Evolutionary conservation across 2,888 invertebrate species (phyloP), one percentile per base, ranked within the genome.

Genomic region (Capitulum mitella): DNA sequence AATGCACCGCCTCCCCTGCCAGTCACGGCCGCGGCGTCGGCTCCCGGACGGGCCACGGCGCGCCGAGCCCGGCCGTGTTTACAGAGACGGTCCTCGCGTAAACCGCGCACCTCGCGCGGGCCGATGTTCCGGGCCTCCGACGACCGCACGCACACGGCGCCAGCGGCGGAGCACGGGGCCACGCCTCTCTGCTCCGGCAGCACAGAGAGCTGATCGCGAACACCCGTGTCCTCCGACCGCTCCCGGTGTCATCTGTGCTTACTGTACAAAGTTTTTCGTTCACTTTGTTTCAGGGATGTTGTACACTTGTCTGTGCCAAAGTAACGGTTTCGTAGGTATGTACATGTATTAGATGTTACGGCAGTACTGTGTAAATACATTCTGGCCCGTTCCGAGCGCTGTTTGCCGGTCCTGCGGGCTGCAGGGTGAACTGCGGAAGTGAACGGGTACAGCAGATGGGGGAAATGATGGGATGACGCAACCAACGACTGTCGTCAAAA

Each of bases 261-360:
- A 37, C 70, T 70, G 70, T 70, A 70, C 70, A 70, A 70, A 70
- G 70, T 10, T 70, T 37, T 70, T 40, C 70, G 70, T 70, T 70
- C 70, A 70, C 70, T 70, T 70, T 40, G 70, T 70, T 70, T 70
- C 70, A 70, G 70, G 70, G 70, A 70, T 70, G 70, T 70, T 70
- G 70, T 70, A 70, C 70, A 70, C 70, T 70, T 37, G 70, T 70
- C 70, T 70, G 70, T 70, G 70, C 70, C 70, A 70, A 70, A 70
- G 70, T 64, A 40, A 70, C 40, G 22, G 37, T 70, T 64, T 40
- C 70, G 70, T 70, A 70, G 70, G 26, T 70, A 70, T 70, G 70
- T 70, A 70, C 40, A 70, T 70, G 70, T 70, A 37, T 8, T 70
- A 70, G 70, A 29, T 70, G 70, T 70, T 70, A 70, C 70, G 70